These are phyloP conservation scores for Chrysoperla carnea DNA, from an alignment of 1,140 invertebrate genomes.

Conservation along the genomic window DNA sequence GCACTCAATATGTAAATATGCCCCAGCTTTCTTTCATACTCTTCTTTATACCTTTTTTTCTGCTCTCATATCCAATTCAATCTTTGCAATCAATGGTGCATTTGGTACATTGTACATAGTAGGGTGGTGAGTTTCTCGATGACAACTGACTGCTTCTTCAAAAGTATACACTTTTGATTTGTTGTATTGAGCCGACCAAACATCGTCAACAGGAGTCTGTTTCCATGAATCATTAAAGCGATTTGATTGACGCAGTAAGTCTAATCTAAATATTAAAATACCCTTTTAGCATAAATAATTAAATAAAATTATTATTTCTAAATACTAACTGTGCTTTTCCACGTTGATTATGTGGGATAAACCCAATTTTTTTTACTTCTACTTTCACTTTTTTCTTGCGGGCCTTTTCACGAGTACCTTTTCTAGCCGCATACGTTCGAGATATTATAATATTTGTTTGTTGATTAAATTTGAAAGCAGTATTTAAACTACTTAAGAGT, in stretches of 20 bases:
- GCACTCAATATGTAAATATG: too few relatives aligned
- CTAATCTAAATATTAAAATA: background rate
- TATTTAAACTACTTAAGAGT: too few relatives aligned
- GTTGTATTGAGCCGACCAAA: constrained; percentile 40
- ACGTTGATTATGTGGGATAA: constrained; percentile 39
- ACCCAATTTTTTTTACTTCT: constrained; percentile 45
- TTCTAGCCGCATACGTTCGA: constrained; percentile 46
- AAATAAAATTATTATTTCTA: background rate
- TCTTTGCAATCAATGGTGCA: constrained; percentile 37
- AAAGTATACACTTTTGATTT: constrained; percentile 42
- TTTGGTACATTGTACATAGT: constrained; percentile 52
- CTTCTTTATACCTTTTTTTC: constrained; percentile 24
- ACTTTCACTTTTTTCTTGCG: constrained; percentile 51
- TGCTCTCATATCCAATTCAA: constrained; percentile 57
- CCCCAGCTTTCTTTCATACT: too few relatives aligned
- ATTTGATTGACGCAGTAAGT: constrained; percentile 6
- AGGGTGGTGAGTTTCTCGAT: constrained; percentile 59
- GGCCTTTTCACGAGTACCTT: constrained; percentile 53
- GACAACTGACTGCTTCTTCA: constrained; percentile 48
- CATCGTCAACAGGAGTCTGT: constrained; percentile 39
- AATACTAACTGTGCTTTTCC: constrained; percentile 17
- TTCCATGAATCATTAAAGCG: constrained; percentile 35
- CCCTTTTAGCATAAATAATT: background rate
- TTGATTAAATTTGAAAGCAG: background rate
- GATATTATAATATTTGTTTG: background rate